phyloP scores from a whole-genome alignment of 2,113 vertebrate genomes.

The Spea multiplicata region DNA sequence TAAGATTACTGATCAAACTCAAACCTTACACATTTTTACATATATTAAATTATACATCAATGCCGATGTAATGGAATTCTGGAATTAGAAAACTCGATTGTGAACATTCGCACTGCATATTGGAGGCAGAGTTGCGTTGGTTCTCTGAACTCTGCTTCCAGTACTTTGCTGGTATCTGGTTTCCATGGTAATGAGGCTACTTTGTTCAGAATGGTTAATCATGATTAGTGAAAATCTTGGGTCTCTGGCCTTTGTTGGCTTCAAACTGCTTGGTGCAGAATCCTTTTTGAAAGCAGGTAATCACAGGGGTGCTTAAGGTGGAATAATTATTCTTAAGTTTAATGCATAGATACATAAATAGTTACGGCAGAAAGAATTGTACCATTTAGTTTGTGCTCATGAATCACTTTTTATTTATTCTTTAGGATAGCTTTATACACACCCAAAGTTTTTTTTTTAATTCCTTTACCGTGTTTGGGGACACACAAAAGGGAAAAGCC shows the following conservation, averaged over 20 bases:
- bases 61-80: no score
- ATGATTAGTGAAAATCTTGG: constrained; percentile 54
- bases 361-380: no score
- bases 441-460: no score
- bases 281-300: constrained; percentile 3
- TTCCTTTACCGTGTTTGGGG: no score
- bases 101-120: background rate
- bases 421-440: no score
- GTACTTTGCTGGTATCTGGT: constrained; percentile 63
- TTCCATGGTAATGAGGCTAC: constrained; percentile 68
- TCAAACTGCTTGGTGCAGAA: constrained; percentile 40
- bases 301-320: constrained; percentile 4
- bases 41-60: no score
- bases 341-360: background rate
- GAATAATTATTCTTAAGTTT: constrained; percentile 33
- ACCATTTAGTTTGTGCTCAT: no score
- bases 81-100: no score
- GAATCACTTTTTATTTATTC: no score
- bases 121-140: constrained; percentile 54
- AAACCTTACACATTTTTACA: no score
- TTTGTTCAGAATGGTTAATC: constrained; percentile 58
- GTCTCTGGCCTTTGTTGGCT: constrained; percentile 56
- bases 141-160: constrained; percentile 69
- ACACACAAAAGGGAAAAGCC: no score
- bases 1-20: no score